Conservation (phyloP, 2,113 vertebrate genomes). For the Mustela lutreola region DNA sequence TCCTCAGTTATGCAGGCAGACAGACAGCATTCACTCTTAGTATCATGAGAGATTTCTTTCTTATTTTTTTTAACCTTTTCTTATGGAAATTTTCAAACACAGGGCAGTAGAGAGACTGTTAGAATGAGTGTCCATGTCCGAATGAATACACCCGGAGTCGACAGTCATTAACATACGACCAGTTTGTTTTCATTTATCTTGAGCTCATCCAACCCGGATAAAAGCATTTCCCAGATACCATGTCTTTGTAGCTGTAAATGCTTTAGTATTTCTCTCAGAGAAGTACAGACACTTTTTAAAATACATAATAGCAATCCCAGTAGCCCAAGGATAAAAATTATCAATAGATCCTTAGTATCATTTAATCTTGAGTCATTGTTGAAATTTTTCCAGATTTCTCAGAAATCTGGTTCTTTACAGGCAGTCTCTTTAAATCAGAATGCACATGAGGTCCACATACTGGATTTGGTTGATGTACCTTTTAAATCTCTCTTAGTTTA, state of each 20-base stretch:
- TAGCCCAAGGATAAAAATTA: neutral
- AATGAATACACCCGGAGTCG: neutral
- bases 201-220: neutral
- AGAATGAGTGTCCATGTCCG: neutral
- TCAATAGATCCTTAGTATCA: neutral
- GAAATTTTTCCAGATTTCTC: neutral
- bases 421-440: neutral
- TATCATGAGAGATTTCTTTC: neutral
- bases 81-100: constrained; percentile 26
- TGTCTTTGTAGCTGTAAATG: neutral
- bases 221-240: neutral
- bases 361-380: neutral
- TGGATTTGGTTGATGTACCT: neutral
- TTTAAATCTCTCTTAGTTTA: neutral
- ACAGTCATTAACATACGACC: neutral
- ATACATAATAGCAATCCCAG: neutral
- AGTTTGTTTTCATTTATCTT: neutral
- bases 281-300: neutral
- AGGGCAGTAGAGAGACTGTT: neutral
- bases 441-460: too few relatives aligned
- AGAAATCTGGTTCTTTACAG: neutral
- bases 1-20: neutral
- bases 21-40: neutral
- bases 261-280: neutral
- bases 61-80: neutral